Evolutionary conservation across 2,113 vertebrate genomes (phyloP), one percentile per base, ranked within the genome.

Genomic region (Rhineura floridana): DNA sequence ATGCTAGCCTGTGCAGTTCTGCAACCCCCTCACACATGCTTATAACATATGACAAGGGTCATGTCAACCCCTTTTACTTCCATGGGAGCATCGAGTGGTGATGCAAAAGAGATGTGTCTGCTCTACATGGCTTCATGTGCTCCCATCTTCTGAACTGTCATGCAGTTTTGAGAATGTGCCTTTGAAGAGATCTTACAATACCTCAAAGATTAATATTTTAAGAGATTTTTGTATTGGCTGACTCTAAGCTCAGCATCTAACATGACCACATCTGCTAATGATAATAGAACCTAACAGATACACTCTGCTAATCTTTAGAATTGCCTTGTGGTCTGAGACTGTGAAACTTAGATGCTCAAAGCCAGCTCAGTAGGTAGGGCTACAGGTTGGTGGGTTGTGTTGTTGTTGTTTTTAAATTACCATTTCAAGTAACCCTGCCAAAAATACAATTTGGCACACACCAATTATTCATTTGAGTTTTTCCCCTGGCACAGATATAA

Each of bases 301-400:
- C 28, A 50, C 73, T 50, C 15, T 44, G 55, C 48, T 92, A 86
- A 88, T 88, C 92, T 93, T 87, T 90, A 90, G 84, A 93, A 92
- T 90, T 89, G 88, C 91, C 90, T 92, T 94, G 87, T 92, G 92
- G 88, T 94, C 93, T 89, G 73, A 93, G 72, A 82, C 83, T 84
- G 84, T 79, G 81, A 72, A 91, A 94, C 94, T 89, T 91, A 95
- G 95, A 93, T 94, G 91, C 92, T 89, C 94, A 93, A 95, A 94
- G 90, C 91, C 84, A 90, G 87, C 92, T 95, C 90, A 94, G 95
- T 92, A 92, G 87, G 90, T 90, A 48, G 62, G 70, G 67, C 23
- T 70, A 30, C 28, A 52, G 46, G 44, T n/a, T n/a, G n/a, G n/a
- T n/a, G n/a, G n/a, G n/a, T n/a, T n/a, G n/a, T n/a, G n/a, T n/a